These are phyloP conservation scores for Mustelus asterias DNA, from an alignment of 2,113 vertebrate species.

Conservation along the genomic window DNA sequence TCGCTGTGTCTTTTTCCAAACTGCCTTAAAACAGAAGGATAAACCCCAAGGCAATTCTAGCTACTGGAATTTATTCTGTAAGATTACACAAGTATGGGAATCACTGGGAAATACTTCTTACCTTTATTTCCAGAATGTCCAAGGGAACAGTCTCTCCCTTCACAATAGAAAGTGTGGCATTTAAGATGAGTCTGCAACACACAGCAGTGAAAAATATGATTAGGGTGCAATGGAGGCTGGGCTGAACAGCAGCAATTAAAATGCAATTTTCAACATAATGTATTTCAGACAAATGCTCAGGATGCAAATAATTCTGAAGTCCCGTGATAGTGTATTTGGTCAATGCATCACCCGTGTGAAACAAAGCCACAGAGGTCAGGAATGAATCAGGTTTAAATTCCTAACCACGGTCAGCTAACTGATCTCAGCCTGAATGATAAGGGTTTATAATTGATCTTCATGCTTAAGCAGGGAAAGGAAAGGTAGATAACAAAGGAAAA, in stretches of 20 bases:
- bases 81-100: neutral
- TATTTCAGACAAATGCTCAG: neutral
- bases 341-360: neutral
- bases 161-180: slow-evolving; percentile 83
- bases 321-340: neutral
- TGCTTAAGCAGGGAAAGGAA: neutral
- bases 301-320: neutral
- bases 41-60: neutral
- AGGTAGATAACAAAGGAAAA: neutral
- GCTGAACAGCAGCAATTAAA: neutral
- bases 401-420: neutral
- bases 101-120: slow-evolving; percentile 45
- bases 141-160: slow-evolving; percentile 84
- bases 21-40: neutral
- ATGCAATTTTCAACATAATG: neutral
- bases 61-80: neutral
- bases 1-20: neutral
- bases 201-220: neutral
- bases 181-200: slow-evolving; percentile 69
- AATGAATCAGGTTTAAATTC: neutral
- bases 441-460: neutral
- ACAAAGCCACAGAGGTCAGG: neutral
- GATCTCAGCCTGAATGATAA: neutral
- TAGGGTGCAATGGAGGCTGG: neutral
- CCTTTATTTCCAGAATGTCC: slow-evolving; percentile 92